Evolutionary conservation across 2,113 vertebrate genomes (phyloP), one percentile per base, ranked within the genome.

Genomic region (Paraplagusia blochii): DNA sequence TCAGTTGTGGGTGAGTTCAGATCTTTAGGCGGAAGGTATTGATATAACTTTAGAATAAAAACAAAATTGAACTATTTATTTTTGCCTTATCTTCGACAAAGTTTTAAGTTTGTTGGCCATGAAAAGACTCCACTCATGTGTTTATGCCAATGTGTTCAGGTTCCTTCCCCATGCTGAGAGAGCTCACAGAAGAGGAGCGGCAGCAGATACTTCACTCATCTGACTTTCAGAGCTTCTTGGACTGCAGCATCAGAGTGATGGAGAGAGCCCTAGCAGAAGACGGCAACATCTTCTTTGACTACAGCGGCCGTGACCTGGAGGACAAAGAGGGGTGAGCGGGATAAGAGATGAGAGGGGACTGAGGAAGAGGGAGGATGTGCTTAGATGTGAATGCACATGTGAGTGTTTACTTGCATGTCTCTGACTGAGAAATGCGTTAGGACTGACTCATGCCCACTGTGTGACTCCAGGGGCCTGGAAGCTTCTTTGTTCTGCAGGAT

Each of bases 191-290:
- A 79, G 95, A 99, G 88, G 95, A 99, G 83, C 93, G 95, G 72
- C 94, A 98, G 81, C 97, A 98, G 89, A 92, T 95, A 71, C 88
- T 98, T 44, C 95, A 97, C 87, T 98, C 96, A 0, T 94, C 96
- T 45, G 95, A 98, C 80, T 98, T 99, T 72, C 91, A 97, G 83
- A 95, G 94, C 73, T 99, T 99, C 88, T 98, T 99, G 22, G 96
- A 98, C 85, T 91, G 94, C 68, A 97, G 94, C 71, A 95, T 97
- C 76, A 90, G 95, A 16, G 94, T 98, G 58, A 96, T 98, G 86
- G 96, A 99, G 79, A 79, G 95, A 85, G 95, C 96, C 0, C 88
- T 99, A 71, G 95, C 95, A 3, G 95, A 98, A 85, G 95, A 98
- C 74, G 79, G 92, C 0, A 88, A 96, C 80, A 95, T 99, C 85